Evolutionary conservation across 2,888 invertebrate genomes (phyloP), one percentile per base, ranked within the genome.

Genomic region (Sphaerophoria taeniata): DNA sequence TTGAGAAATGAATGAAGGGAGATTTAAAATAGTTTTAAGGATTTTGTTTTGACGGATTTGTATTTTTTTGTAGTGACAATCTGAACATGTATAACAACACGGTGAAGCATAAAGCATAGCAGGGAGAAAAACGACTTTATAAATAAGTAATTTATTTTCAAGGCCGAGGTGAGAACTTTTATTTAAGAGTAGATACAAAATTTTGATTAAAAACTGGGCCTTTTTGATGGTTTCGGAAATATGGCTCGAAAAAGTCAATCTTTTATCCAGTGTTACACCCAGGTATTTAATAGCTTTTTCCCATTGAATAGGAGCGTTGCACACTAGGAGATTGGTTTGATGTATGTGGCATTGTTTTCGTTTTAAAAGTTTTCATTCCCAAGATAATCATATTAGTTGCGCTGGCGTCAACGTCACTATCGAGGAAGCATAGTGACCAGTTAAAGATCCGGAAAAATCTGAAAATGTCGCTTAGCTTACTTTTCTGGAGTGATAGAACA

Each of bases 11-110:
- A n/a, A n/a, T 24, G 9, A 53, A 53, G 53, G 53, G 24, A 24
- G 24, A 24, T 24, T 24, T 24, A 24, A 24, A 24, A 24, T 24
- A 2, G 24, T 24, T 24, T 53, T 31, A 49, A 49, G 49, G 14
- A 49, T 49, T 14, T 49, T 49, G 49, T 49, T 49, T 49, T 49
- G 49, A 49, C 49, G 14, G 53, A 53, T 53, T 53, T 53, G 53
- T 31, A 53, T 53, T 53, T 53, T 53, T 11, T 53, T 53, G 31
- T 53, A 53, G 16, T 49, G 49, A 49, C 49, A 49, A 14, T 49
- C 49, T 14, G 53, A 24, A 53, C 31, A 53, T 6, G 49, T 36
- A 6, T 5, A 34, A 36, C 58, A 34, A 34, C 36, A 58, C 11
- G 58, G 58, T 12, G 58, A 58, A 34, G 49, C 14, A 14, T 49